These are phyloP conservation scores for Mesocricetus auratus DNA, from an alignment of 2,113 vertebrate genomes.

Conservation along the genomic window DNA sequence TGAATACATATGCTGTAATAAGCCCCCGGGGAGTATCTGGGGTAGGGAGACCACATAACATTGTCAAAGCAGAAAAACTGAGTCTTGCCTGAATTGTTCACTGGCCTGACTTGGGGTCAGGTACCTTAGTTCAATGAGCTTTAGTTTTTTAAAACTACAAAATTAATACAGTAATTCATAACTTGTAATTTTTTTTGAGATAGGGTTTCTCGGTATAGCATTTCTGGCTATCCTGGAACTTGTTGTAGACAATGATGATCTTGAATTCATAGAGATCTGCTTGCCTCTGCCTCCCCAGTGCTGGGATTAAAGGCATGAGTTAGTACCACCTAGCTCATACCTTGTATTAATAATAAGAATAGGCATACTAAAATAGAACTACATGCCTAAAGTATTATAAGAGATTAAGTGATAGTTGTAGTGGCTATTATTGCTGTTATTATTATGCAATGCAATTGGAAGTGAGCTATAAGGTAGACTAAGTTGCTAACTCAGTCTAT, in stretches of 20 bases:
- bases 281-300: background rate
- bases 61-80: background rate
- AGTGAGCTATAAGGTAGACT: background rate
- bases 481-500: background rate
- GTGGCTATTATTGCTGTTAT: conserved; percentile 9
- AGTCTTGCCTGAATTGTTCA: conserved; percentile 13
- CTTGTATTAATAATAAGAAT: conserved; percentile 6
- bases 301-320: background rate
- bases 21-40: background rate
- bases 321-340: background rate
- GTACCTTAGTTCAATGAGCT: background rate
- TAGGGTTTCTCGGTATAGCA: background rate
- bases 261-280: background rate
- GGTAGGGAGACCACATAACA: background rate
- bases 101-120: background rate
- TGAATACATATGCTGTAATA: background rate
- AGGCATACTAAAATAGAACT: conserved; percentile 12
- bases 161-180: background rate
- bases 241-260: background rate
- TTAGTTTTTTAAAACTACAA: conserved; percentile 9
- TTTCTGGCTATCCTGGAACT: background rate
- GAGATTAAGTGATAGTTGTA: background rate
- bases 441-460: background rate
- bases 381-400: background rate
- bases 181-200: background rate